Base-by-base conservation (phyloP, 2,113 vertebrate genomes). In the Arizona elegans region DNA sequence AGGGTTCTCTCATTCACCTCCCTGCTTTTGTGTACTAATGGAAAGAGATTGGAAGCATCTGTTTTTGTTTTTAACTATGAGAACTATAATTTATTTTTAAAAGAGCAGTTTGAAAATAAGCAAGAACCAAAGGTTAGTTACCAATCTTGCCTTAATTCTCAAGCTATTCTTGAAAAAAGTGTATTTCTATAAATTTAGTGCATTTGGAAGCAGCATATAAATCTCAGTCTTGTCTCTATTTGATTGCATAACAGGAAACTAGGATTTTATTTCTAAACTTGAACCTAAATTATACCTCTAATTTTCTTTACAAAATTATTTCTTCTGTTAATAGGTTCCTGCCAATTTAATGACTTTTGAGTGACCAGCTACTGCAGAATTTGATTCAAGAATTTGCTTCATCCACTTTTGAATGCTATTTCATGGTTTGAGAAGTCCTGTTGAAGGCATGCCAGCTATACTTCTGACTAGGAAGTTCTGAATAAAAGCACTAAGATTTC, bases 281-380 rank as follows among this genome's bases (percentile, higher is more conserved):
- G 58, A 55, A 52, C n/a, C 26, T 62, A 90, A 29, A 75, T 1
- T 54, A 81, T 52, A 59, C 33, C 29, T 86, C 24, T 94, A 1
- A 50, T 88, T 56, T 89, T 1, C 54, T 90, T 62, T 62, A 43
- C 55, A 94, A 58, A 91, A 94, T 88, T 53, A 59, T 94, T 91
- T 91, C 19, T 5, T 92, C 0, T 94, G 13, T 4, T 95, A 95
- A 87, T 93, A 99, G 99, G 99, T 99, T 96, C 99, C 99, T 97
- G 98, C 99, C 95, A 99, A 99, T 97, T 98, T 99, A 98, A 99
- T 99, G 99, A 99, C 99, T 92, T 99, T 99, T 95, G 99, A 99
- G 96, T 99, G 97, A 98, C 5, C 88, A 55, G 65, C 38, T 92
- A 95, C 92, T 96, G 93, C 91, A 92, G 95, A 96, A 93, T 91